A percentile compares a stretch with the other conserved stretches of the same genome.
Evolutionary conservation across 1,140 invertebrate species (phyloP).

Genomic region (Potamilus streckersoni): DNA sequence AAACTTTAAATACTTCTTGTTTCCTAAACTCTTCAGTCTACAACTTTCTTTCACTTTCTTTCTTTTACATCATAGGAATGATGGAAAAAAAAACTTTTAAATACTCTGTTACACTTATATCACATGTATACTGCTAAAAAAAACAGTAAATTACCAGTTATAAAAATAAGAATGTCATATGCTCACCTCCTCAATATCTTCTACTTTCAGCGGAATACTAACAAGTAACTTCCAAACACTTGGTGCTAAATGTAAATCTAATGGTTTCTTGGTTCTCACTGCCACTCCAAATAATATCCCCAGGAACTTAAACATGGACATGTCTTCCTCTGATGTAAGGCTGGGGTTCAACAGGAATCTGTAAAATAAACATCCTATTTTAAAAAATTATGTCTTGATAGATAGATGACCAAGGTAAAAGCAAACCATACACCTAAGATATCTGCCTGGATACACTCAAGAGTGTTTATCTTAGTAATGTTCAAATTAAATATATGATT

Average conservation of each 20-base stretch:
- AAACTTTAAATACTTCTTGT: too few relatives aligned
- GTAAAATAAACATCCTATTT: constrained; percentile 9
- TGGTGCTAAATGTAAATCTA: constrained; percentile 77
- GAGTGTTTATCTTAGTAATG: too few relatives aligned
- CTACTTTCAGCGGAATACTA: constrained; percentile 73
- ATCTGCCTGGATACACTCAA: too few relatives aligned
- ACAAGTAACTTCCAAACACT: constrained; percentile 78
- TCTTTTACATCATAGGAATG: too few relatives aligned
- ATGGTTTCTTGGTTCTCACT: constrained; percentile 91
- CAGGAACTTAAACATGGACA: constrained; percentile 73
- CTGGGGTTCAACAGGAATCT: constrained; percentile 75
- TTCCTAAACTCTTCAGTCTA: too few relatives aligned
- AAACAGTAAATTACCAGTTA: too few relatives aligned
- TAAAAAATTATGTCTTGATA: too few relatives aligned
- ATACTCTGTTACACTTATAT: background rate
- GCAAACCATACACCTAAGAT: too few relatives aligned
- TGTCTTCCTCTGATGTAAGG: constrained; percentile 70
- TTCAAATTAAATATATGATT: too few relatives aligned
- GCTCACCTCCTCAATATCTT: constrained; percentile 76
- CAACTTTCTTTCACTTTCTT: too few relatives aligned
- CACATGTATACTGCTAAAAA: background rate
- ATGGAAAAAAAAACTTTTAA: too few relatives aligned
- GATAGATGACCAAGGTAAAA: too few relatives aligned
- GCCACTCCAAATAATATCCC: constrained; percentile 96
- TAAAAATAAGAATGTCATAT: background rate